These are phyloP conservation scores for Hybos culiciformis DNA, from an alignment of 2,888 invertebrate genomes.

Conservation along the genomic window DNA sequence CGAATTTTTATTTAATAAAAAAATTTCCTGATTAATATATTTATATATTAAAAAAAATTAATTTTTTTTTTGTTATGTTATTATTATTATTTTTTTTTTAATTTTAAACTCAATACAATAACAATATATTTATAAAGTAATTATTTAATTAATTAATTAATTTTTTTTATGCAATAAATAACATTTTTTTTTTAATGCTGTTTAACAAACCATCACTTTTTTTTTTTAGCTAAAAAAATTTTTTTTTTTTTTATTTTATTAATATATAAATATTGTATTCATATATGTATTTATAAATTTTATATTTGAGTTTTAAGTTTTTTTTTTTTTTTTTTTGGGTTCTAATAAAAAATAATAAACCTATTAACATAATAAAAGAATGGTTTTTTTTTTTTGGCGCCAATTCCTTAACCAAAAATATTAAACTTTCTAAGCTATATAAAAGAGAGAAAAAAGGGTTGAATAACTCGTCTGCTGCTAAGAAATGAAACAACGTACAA, in stretches of 20 bases:
- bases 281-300: no score
- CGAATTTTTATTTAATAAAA: no score
- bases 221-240: neutral
- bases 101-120: neutral
- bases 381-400: no score
- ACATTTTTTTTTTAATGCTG: neutral
- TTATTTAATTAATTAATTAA: neutral
- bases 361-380: no score
- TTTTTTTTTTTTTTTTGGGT: neutral
- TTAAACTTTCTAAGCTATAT: no score
- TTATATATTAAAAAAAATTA: no score
- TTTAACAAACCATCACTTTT: conserved; percentile 1
- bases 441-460: no score
- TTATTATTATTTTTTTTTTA: neutral
- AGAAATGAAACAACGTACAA: no score
- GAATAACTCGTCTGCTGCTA: no score
- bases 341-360: conserved; percentile 1
- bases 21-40: no score
- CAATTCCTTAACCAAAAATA: no score
- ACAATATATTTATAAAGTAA: neutral
- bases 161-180: neutral
- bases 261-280: no score
- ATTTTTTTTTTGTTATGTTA: neutral
- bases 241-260: neutral
- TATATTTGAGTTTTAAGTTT: neutral